phyloP scores from a whole-genome alignment of 2,113 vertebrate genomes.

The Psittacula cyanocephala region DNA sequence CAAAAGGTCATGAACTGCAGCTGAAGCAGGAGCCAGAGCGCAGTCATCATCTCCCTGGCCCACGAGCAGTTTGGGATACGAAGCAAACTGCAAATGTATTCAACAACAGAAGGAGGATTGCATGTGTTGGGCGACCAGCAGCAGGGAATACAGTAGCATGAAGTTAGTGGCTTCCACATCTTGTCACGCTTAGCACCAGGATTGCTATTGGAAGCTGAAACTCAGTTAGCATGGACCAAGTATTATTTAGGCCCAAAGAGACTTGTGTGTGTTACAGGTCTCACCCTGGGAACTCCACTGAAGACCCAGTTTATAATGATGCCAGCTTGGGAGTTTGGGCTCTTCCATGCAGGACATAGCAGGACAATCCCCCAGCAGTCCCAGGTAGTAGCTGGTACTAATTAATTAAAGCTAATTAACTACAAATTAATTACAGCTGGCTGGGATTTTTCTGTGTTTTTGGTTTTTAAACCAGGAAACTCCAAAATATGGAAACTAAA shows the following conservation, averaged over 20 bases:
- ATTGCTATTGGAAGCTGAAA: neutral
- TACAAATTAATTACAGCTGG: neutral
- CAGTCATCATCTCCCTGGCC: neutral
- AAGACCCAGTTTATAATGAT: neutral
- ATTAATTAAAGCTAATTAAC: no score
- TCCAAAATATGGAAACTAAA: neutral
- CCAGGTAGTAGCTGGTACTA: neutral
- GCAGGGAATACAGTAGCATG: neutral
- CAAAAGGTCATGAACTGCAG: neutral
- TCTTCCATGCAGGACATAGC: neutral
- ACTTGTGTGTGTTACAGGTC: neutral
- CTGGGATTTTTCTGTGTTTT: neutral
- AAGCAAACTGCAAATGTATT: neutral
- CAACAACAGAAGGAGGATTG: neutral
- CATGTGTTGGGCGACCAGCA: fast-evolving
- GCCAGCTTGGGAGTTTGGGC: neutral
- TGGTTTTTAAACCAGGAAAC: neutral
- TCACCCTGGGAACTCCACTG: neutral
- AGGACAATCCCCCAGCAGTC: fast-evolving
- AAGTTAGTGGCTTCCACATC: neutral
- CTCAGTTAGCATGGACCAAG: fast-evolving
- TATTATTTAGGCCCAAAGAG: neutral
- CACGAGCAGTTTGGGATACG: neutral
- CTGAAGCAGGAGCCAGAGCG: neutral
- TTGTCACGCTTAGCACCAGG: neutral